These are phyloP conservation scores for Hedychridium roseum DNA, from an alignment of 2,888 invertebrate species.

Conservation along the genomic window DNA sequence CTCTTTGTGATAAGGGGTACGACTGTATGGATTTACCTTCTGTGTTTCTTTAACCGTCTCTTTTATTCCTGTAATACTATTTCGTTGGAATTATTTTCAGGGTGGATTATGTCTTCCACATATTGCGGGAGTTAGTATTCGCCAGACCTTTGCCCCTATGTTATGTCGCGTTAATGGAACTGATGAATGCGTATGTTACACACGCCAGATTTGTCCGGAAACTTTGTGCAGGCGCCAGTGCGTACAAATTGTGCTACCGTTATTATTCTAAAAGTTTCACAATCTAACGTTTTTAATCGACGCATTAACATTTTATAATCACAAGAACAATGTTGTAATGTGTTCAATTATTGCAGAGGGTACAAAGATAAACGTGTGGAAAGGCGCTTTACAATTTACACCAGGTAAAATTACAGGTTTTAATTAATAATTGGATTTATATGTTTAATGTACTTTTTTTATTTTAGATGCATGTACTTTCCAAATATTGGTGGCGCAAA, in stretches of 20 bases:
- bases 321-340: constrained; percentile 4
- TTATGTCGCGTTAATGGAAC: constrained; percentile 44
- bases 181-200: constrained; percentile 46
- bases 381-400: constrained; percentile 47
- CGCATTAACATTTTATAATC: constrained; percentile 4
- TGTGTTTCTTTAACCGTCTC: neutral
- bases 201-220: constrained; percentile 36
- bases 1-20: constrained; percentile 50
- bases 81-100: too few species aligned
- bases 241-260: constrained; percentile 15
- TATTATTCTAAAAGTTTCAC: neutral
- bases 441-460: neutral
- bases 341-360: constrained; percentile 32
- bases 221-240: constrained; percentile 48
- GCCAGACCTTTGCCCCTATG: constrained; percentile 53
- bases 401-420: constrained; percentile 33
- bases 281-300: neutral
- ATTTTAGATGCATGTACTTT: constrained; percentile 52
- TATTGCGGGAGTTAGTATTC: constrained; percentile 56
- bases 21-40: too few species aligned
- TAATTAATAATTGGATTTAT: neutral
- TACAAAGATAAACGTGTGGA: constrained; percentile 41
- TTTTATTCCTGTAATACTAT: constrained; percentile 1
- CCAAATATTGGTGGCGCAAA: constrained; percentile 51
- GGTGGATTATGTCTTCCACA: constrained; percentile 44